A percentile compares a stretch with the other conserved stretches of the same genome.
Evolutionary conservation across 2,113 vertebrate species (phyloP).

Genomic region (Craseonycteris thonglongyai): DNA sequence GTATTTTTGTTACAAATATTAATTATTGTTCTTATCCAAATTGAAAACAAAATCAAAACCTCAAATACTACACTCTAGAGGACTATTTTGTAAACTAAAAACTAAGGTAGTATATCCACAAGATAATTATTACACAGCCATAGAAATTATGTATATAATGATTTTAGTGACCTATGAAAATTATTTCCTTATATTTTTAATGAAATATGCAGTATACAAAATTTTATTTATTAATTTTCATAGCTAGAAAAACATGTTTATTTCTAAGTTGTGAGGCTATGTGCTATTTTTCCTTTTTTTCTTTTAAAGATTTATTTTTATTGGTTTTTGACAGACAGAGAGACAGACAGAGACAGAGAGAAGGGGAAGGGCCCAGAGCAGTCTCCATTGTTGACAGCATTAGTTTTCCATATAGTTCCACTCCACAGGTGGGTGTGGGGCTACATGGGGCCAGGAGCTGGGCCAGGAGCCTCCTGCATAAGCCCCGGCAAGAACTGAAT

Average conservation of each 20-base stretch:
- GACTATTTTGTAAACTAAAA: background rate
- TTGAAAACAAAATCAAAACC: background rate
- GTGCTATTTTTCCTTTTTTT: background rate
- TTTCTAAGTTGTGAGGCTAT: background rate
- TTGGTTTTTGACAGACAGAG: too few species aligned
- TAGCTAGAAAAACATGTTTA: background rate
- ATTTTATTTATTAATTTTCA: background rate
- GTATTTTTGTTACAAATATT: background rate
- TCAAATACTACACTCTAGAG: background rate
- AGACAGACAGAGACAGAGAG: too few species aligned
- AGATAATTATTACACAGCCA: background rate
- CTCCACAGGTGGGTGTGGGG: too few species aligned
- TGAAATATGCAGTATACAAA: background rate
- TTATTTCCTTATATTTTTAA: background rate
- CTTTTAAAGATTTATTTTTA: too few species aligned
- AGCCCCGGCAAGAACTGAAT: too few species aligned
- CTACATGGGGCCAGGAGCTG: too few species aligned
- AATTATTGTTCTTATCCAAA: background rate
- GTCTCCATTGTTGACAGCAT: too few species aligned
- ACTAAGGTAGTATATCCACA: background rate
- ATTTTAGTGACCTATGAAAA: background rate
- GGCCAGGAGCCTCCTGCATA: too few species aligned
- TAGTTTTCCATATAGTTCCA: too few species aligned
- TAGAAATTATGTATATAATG: background rate
- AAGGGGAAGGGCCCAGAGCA: too few species aligned